Base-by-base conservation (phyloP, 2,888 invertebrate genomes). In the Lepeophtheirus nordmannii region DNA sequence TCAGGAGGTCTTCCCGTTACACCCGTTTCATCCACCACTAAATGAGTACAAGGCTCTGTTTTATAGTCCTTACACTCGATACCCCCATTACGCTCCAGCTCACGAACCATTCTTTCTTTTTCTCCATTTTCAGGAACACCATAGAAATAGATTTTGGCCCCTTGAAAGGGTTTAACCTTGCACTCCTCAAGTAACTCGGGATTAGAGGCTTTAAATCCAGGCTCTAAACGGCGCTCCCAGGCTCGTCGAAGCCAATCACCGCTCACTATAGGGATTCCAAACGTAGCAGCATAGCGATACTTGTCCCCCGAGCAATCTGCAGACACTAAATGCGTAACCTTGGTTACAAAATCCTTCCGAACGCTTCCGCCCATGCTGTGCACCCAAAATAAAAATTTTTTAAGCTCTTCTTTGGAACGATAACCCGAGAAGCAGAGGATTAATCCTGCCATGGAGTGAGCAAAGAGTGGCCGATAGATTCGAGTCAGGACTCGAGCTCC, bases 301-400 rank as follows among this genome's bases (percentile, higher is more conserved):
- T 94, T 94, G 72, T 89, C 88, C 68, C 93, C 92, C 60, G 86
- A 86, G 72, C 87, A 87, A 72, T 83, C 82, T 73, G 87, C 88
- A 70, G 94, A 89, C 71, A 97, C 89, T 71, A 97, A 81, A 80
- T 96, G 94, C 66, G 94, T 96, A 71, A 91, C 87, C 74, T 86
- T 86, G 57, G 14, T 20, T 20, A 84, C 84, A 82, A 90, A 85
- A 74, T 94, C 91, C 78, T 87, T 89, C 70, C 92, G 83, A 73
- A 94, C 88, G 72, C 90, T 90, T 62, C 94, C 96, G 71, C 93
- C 93, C 94, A 96, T 94, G 75, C 87, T 86, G 80, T 94, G 94
- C 72, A 94, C 87, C 75, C 91, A 80, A 72, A 86, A 86, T 72
- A 91, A 87, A 75, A 93, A 80, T 76, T 83, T 83, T 72, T 85